Evolutionary conservation across 2,797 vertebrate species (phyloP).

Genomic region (Muraenolepis orangiensis): DNA sequence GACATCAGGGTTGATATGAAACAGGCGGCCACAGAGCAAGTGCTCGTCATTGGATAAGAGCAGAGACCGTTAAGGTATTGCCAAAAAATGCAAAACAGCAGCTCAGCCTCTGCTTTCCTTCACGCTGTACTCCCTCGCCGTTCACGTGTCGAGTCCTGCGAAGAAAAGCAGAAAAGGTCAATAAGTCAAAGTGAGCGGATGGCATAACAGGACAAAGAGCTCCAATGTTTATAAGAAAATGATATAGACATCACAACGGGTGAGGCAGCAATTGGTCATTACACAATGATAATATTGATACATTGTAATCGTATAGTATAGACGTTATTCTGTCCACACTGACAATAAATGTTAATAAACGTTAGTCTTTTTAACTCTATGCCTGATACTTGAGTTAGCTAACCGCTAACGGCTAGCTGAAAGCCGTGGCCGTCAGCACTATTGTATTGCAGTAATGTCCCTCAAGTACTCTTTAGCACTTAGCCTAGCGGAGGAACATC

Average conservation of each 20-base stretch:
- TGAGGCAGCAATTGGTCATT: background rate
- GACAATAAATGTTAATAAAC: background rate
- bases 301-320: background rate
- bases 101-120: background rate
- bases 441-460: slow-evolving; percentile 31
- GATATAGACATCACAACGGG: background rate
- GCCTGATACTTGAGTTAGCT: too few species aligned
- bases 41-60: background rate
- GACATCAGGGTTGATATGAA: slow-evolving; percentile 20
- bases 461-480: slow-evolving; percentile 13
- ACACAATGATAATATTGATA: background rate
- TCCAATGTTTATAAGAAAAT: background rate
- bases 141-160: background rate
- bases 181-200: background rate
- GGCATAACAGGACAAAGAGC: background rate
- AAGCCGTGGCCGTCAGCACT: slow-evolving; percentile 21
- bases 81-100: too few species aligned
- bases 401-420: background rate
- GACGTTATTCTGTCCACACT: background rate
- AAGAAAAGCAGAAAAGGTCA: background rate
- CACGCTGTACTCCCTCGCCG: background rate
- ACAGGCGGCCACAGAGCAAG: slow-evolving; percentile 13
- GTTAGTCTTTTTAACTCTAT: background rate
- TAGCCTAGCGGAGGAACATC: background rate
- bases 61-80: background rate